Evolutionary conservation across 1,140 invertebrate species (phyloP).

Genomic region (Harlomillsia oculata): DNA sequence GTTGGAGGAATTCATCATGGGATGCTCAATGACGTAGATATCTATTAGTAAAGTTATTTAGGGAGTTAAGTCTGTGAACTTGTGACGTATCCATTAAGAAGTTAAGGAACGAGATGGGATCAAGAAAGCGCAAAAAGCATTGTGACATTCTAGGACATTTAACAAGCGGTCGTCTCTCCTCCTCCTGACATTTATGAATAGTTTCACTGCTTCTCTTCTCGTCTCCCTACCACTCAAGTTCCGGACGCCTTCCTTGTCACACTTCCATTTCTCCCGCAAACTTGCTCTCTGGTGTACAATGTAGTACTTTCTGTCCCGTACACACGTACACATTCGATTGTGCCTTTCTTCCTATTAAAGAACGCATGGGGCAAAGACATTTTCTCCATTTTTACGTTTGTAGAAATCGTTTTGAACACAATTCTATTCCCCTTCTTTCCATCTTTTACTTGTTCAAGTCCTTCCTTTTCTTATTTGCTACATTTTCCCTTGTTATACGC

Average conservation of each 20-base stretch:
- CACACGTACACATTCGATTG: too few relatives aligned
- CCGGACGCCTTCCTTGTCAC: constrained; percentile 7
- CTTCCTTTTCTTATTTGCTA: too few relatives aligned
- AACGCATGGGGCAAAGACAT: too few relatives aligned
- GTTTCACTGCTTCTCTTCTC: constrained; percentile 4
- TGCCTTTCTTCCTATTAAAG: too few relatives aligned
- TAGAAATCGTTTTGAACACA: too few relatives aligned
- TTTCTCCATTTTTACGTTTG: too few relatives aligned
- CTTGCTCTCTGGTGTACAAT: constrained; percentile 12
- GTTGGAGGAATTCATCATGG: constrained; percentile 7
- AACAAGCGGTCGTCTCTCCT: constrained; percentile 14
- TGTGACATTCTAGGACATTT: constrained; percentile 29
- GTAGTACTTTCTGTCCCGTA: too few relatives aligned
- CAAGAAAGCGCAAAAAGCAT: constrained; percentile 19
- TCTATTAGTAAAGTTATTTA: constrained; percentile 26
- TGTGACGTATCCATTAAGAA: constrained; percentile 22
- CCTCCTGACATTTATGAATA: constrained; percentile 26
- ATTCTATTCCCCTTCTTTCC: too few relatives aligned
- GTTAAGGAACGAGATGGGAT: constrained; percentile 10
- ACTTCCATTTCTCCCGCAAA: constrained; percentile 14
- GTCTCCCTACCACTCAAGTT: too few relatives aligned
- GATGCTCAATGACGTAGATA: constrained; percentile 13
- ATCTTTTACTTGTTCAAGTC: too few relatives aligned
- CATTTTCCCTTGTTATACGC: too few relatives aligned
- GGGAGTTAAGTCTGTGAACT: constrained; percentile 18